These are phyloP conservation scores for Cyclina sinensis DNA, from an alignment of 1,140 invertebrate species.

Conservation along the genomic window DNA sequence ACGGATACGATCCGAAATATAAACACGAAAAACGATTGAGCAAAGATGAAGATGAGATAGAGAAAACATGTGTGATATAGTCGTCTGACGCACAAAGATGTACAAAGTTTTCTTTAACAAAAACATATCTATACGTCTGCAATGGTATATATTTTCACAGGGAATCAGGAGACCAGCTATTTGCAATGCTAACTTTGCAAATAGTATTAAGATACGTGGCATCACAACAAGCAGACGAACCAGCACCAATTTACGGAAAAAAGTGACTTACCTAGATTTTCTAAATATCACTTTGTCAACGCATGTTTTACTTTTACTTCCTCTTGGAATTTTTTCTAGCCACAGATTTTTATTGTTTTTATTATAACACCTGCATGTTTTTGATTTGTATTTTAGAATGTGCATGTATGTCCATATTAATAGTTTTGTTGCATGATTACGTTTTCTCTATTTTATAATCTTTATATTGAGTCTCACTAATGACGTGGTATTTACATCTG, in stretches of 20 bases:
- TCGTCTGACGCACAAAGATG: no score
- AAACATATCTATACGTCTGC: no score
- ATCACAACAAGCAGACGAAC: no score
- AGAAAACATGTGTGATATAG: conserved; percentile 26
- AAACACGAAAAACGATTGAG: neutral
- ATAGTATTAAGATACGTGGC: no score
- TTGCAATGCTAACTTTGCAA: no score
- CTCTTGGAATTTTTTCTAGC: neutral
- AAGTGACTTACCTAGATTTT: no score
- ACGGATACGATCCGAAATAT: conserved; percentile 67
- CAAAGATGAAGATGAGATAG: neutral
- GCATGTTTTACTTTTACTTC: neutral
- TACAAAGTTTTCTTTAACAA: no score
- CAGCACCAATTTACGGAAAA: no score
- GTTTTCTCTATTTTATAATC: neutral
- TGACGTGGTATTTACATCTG: neutral
- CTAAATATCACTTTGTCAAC: neutral
- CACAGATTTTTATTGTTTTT: no score
- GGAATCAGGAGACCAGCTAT: no score
- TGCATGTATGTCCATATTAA: conserved; percentile 19
- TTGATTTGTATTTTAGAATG: neutral
- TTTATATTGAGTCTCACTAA: neutral
- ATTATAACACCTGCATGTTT: neutral
- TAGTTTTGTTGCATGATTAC: conserved; percentile 1
- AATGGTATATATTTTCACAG: no score